Percentiles rank a stretch among this genome's conserved stretches.
Evolutionary conservation across 2,797 vertebrate genomes (phyloP).

Genomic region (Betta splendens): DNA sequence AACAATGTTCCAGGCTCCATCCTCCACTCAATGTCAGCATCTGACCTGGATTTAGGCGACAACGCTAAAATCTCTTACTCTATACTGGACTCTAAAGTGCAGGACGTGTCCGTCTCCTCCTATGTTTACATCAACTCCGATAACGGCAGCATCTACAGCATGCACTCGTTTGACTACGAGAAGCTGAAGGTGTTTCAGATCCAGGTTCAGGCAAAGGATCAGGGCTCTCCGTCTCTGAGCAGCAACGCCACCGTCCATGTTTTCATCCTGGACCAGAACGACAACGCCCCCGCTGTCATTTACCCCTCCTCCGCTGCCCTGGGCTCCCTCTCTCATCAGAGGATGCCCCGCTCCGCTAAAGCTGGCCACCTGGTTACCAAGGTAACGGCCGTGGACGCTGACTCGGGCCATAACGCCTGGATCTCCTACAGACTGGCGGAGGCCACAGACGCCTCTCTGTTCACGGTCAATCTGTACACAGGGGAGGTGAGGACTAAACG

Average conservation of each 20-base stretch:
- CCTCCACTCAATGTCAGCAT: slow-evolving; percentile 83
- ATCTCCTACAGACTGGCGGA: slow-evolving; percentile 81
- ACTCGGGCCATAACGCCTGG: slow-evolving; percentile 74
- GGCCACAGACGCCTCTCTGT: slow-evolving; percentile 75
- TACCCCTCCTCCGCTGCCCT: slow-evolving; percentile 75
- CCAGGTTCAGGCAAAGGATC: slow-evolving; percentile 75
- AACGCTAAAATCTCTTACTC: slow-evolving; percentile 72
- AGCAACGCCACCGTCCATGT: slow-evolving; percentile 78
- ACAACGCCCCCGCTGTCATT: slow-evolving; percentile 79
- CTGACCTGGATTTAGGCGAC: slow-evolving; percentile 78
- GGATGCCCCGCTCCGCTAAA: slow-evolving; percentile 65
- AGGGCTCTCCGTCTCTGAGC: slow-evolving; percentile 74
- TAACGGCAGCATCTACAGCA: slow-evolving; percentile 83
- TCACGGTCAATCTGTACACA: slow-evolving; percentile 80
- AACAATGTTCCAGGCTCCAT: slow-evolving; percentile 84
- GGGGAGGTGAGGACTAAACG: slow-evolving; percentile 83
- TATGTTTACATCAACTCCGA: slow-evolving; percentile 85
- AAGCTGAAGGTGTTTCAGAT: slow-evolving; percentile 76
- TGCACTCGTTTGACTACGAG: slow-evolving; percentile 81
- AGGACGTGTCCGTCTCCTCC: slow-evolving; percentile 78
- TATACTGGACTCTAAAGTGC: slow-evolving; percentile 74
- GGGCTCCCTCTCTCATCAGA: slow-evolving; percentile 75
- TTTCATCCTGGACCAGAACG: slow-evolving; percentile 80
- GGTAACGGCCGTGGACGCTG: slow-evolving; percentile 72
- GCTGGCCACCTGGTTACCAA: slow-evolving; percentile 70